These are phyloP conservation scores for Malurus cyaneus DNA, from an alignment of 2,113 vertebrate genomes.

Conservation along the genomic window DNA sequence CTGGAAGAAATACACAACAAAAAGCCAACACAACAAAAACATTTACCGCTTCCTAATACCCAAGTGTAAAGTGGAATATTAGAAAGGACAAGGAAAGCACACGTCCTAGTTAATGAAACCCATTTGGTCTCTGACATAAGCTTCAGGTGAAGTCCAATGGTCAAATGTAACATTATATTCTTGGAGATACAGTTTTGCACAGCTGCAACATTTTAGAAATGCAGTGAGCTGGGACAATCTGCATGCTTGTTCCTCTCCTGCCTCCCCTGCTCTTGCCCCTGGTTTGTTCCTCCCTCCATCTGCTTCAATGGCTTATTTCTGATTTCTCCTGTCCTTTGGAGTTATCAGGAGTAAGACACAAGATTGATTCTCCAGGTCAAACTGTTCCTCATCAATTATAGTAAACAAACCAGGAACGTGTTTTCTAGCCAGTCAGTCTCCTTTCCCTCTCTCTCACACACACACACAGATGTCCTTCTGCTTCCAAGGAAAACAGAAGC, in stretches of 20 bases:
- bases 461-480: constrained; percentile 2
- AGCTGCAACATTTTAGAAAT: constrained; percentile 27
- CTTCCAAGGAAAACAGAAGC: neutral
- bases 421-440: constrained; percentile 26
- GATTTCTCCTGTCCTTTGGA: constrained; percentile 47
- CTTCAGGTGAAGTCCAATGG: neutral
- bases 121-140: neutral
- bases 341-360: constrained; percentile 52
- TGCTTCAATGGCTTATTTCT: constrained; percentile 24
- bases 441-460: neutral
- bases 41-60: neutral
- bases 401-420: constrained; percentile 54
- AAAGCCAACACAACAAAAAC: neutral
- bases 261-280: neutral
- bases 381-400: constrained; percentile 55
- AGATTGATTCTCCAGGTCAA: constrained; percentile 64
- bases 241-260: neutral
- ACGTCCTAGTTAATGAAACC: neutral
- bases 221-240: neutral
- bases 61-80: neutral
- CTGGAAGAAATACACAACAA: neutral
- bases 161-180: neutral
- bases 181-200: constrained; percentile 8
- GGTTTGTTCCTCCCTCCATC: neutral
- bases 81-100: neutral